Base-by-base conservation (phyloP, 2,888 invertebrate genomes). In the Odontomyia ornata region DNA sequence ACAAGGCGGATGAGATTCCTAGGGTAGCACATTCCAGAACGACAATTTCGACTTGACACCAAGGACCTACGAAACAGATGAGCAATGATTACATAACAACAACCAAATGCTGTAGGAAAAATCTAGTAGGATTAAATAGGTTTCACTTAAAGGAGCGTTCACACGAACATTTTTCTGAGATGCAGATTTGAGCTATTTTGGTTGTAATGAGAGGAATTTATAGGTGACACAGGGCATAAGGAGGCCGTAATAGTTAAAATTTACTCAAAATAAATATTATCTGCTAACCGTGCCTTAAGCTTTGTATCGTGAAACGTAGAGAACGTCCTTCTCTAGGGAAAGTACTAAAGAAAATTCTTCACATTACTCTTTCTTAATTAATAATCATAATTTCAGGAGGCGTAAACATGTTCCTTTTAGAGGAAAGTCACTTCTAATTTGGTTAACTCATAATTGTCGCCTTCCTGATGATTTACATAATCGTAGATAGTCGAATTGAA, bases 391-490 rank as follows among this genome's bases (percentile, higher is more conserved):
- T 69, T 69, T 69, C 13, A 46, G 46, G 46, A 69, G 69, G 46
- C 69, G 69, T 46, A 69, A 69, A 69, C 46, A 69, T 69, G 69
- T 46, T 69, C 69, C 46, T 69, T 69, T 43, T 69, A 69, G 46
- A 69, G 25, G 69, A 46, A 69, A 69, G 69, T 46, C 28, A 69
- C 69, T 69, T 69, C 27, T 69, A 69, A 69, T 69, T 69, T 25
- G 69, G 69, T 69, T 69, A 69, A 47, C 69, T 69, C 46, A 69
- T 69, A 28, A 65, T 65, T 62, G 62, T 62, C 62, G 27, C 62
- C 69, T 23, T 46, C 47, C 43, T 69, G 23, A 46, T 69, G 69
- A 47, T 46, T 47, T 69, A 36, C 4, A n/a, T n/a, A n/a, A n/a
- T n/a, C n/a, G n/a, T n/a, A n/a, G n/a, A n/a, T n/a, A 36, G 36